Base-by-base conservation (phyloP, 2,113 vertebrate genomes). In the Dinomys branickii region DNA sequence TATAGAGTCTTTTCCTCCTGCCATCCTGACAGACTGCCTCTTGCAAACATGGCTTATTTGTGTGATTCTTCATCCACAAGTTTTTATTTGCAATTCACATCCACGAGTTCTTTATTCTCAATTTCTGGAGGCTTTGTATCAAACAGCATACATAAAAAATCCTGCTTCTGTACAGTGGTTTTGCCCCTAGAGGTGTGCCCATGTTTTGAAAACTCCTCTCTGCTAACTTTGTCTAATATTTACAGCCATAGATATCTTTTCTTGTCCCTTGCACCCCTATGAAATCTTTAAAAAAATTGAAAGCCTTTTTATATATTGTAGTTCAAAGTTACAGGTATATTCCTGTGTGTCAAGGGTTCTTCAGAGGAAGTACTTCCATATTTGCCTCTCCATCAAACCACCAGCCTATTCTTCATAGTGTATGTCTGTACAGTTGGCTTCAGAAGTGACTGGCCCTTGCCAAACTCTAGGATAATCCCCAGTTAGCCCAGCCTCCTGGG, bases 11-110 rank as follows among this genome's bases (percentile, higher is more conserved):
- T 59, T 88, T 85, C 47, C 47, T 91, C 38, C 65, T 81, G 88
- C 63, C 61, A 61, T 86, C 90, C 88, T 81, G 82, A 93, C 17
- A 54, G 93, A 78, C 87, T 91, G 83, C 71, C 77, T 95, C 78
- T 77, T 50, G n/a, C 85, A 94, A 83, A 63, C 12, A 11, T 65
- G 73, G 41, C 89, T 83, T 78, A 30, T 80, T 85, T 96, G 30
- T 86, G 69, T n/a, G 52, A 94, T 52, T 83, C 69, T 52, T 80
- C 59, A 17, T 59, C 92, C 61, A 84, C 73, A 47, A 30, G 41
- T 20, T 38, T n/a, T 73, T 56, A 41, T 67, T 85, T 47, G 7
- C 47, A 59, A 35, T 26, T 90, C 41, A 16, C 73, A 47, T 44
- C 41, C 12, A 7, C 41, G 30, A 47, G 30, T 30, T 38, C 7